Percentiles rank a stretch among this genome's conserved stretches.
Conservation (phyloP, 1,140 invertebrate species). For the Pogonomyrmex barbatus region DNA sequence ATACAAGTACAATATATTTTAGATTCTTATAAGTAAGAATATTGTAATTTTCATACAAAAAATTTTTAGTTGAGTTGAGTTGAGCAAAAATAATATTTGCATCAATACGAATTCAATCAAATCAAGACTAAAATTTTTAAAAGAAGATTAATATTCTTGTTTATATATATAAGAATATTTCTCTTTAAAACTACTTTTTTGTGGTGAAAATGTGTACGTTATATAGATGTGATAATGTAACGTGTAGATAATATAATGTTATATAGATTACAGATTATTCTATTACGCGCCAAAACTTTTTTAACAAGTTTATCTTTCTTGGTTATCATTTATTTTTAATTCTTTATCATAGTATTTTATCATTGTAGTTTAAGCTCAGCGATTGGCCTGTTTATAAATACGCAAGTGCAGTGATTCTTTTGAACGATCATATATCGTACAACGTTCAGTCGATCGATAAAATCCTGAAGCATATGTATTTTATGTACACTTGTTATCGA, state of each 20-base stretch:
- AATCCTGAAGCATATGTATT: conserved; percentile 1
- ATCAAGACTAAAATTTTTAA: no score
- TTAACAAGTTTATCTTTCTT: not conserved
- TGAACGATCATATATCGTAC: conserved; percentile 1
- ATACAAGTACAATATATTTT: no score
- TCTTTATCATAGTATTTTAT: conserved; percentile 14
- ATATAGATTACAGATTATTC: not conserved
- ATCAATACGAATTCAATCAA: no score
- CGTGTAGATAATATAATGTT: not conserved
- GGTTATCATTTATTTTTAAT: conserved; percentile 30
- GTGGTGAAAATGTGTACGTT: no score
- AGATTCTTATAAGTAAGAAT: no score
- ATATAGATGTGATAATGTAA: no score
- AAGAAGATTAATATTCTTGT: no score
- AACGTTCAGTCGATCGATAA: conserved; percentile 21
- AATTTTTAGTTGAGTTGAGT: no score
- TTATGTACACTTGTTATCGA: conserved; percentile 2
- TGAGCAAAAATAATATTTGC: no score
- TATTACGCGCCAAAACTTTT: not conserved
- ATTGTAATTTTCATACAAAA: no score
- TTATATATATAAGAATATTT: no score
- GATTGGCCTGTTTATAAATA: conserved; percentile 40
- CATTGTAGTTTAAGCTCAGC: not conserved
- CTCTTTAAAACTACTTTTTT: no score
- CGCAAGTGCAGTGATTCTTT: conserved; percentile 12